These are phyloP conservation scores for Orthonyx spaldingii DNA, from an alignment of 2,113 vertebrate species.

Conservation along the genomic window DNA sequence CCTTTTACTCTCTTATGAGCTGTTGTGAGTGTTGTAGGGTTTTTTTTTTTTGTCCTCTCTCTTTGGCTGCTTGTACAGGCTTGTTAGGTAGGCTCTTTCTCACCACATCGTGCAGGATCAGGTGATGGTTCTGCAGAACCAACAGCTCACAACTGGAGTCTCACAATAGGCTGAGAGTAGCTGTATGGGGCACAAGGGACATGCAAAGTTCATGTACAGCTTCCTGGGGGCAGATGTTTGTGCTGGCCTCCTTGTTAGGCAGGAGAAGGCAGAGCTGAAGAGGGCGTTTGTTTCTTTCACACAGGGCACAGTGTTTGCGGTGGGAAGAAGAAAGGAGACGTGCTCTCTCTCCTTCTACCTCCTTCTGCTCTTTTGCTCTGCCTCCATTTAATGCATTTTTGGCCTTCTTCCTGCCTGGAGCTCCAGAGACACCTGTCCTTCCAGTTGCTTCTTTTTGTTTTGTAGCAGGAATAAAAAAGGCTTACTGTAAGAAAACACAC, in stretches of 20 bases:
- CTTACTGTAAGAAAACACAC: neutral
- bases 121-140: neutral
- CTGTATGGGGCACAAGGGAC: accelerated
- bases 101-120: accelerated
- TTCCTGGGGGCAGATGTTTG: neutral
- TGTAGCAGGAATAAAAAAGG: neutral
- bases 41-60: neutral
- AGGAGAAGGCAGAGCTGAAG: neutral
- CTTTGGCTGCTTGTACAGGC: neutral
- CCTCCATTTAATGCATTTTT: neutral
- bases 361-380: neutral
- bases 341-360: neutral
- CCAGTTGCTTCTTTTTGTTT: neutral
- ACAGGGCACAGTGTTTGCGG: accelerated
- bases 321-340: accelerated
- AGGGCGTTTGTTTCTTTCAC: neutral
- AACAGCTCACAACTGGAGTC: neutral
- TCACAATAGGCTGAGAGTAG: neutral
- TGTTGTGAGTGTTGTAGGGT: accelerated
- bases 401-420: neutral
- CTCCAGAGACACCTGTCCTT: neutral
- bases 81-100: neutral
- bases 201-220: neutral
- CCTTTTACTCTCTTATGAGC: neutral
- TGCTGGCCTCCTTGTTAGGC: too few relatives aligned